Conservation (phyloP, 2,888 invertebrate species). For the Nephrotoma flavescens region DNA sequence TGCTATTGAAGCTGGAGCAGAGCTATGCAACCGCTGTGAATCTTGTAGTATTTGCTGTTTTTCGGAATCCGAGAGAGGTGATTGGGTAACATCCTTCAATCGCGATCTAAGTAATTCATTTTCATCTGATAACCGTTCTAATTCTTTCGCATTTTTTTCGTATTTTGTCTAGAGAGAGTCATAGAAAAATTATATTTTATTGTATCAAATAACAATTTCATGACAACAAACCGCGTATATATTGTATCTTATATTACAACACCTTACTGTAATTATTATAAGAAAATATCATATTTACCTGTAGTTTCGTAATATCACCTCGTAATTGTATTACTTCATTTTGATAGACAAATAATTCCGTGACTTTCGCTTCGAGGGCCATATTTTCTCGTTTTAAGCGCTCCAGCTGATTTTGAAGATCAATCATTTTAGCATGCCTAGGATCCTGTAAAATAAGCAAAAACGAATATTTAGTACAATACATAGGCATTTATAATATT, state of each 20-base stretch:
- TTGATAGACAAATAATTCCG: slow-evolving; percentile 47
- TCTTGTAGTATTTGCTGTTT: slow-evolving; percentile 67
- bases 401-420: slow-evolving; percentile 46
- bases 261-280: background rate
- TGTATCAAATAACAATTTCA: background rate
- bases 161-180: slow-evolving; percentile 22
- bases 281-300: slow-evolving; percentile 33
- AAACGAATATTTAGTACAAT: background rate
- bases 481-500: background rate
- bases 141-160: slow-evolving; percentile 30
- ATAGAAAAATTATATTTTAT: background rate
- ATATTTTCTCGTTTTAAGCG: slow-evolving; percentile 48
- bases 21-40: slow-evolving; percentile 54
- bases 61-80: slow-evolving; percentile 68
- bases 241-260: background rate
- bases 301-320: slow-evolving; percentile 52
- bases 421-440: slow-evolving; percentile 39
- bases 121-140: slow-evolving; percentile 53
- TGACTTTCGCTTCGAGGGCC: slow-evolving; percentile 43
- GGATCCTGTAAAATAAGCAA: slow-evolving; percentile 19
- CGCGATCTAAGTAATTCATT: slow-evolving; percentile 60
- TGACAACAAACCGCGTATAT: background rate
- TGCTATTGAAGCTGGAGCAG: slow-evolving; percentile 67
- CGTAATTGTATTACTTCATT: slow-evolving; percentile 51
- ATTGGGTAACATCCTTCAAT: slow-evolving; percentile 63